phyloP scores from a whole-genome alignment of 2,888 invertebrate genomes.

The Phengaris arion region DNA sequence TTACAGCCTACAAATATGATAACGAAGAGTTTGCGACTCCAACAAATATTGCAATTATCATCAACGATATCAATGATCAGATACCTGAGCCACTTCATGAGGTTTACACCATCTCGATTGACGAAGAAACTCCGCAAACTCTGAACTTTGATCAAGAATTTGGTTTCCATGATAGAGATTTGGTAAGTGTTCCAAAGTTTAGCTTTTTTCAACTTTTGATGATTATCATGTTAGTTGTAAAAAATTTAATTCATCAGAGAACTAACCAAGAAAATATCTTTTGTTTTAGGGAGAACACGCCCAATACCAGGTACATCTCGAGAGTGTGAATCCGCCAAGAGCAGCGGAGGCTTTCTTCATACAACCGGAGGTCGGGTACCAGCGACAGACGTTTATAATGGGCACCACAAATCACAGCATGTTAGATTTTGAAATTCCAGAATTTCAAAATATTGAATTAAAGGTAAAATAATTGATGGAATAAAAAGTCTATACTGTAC shows the following conservation, averaged over 20 bases:
- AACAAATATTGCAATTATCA: slow-evolving; percentile 65
- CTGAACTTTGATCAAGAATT: slow-evolving; percentile 69
- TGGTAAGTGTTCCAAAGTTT: slow-evolving; percentile 54
- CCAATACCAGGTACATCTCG: slow-evolving; percentile 71
- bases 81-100: slow-evolving; percentile 70
- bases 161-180: slow-evolving; percentile 75
- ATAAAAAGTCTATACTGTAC: too few relatives aligned
- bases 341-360: slow-evolving; percentile 78
- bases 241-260: too few relatives aligned
- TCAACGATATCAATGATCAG: slow-evolving; percentile 83
- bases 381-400: slow-evolving; percentile 77
- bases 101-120: slow-evolving; percentile 59
- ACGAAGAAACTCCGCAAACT: slow-evolving; percentile 76
- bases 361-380: slow-evolving; percentile 81
- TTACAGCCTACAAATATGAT: slow-evolving; percentile 70
- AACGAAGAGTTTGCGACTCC: slow-evolving; percentile 53
- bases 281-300: slow-evolving; percentile 79
- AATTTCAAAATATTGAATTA: slow-evolving; percentile 67
- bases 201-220: too few relatives aligned
- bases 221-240: background rate
- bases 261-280: background rate
- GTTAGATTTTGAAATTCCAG: slow-evolving; percentile 79
- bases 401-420: slow-evolving; percentile 73
- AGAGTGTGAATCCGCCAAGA: slow-evolving; percentile 54
- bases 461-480: slow-evolving; percentile 48